A percentile compares a stretch with the other conserved stretches of the same genome.
These are phyloP conservation scores for Micromussa lordhowensis DNA, from an alignment of 92 coral and sea anemone species.

Conservation along the genomic window DNA sequence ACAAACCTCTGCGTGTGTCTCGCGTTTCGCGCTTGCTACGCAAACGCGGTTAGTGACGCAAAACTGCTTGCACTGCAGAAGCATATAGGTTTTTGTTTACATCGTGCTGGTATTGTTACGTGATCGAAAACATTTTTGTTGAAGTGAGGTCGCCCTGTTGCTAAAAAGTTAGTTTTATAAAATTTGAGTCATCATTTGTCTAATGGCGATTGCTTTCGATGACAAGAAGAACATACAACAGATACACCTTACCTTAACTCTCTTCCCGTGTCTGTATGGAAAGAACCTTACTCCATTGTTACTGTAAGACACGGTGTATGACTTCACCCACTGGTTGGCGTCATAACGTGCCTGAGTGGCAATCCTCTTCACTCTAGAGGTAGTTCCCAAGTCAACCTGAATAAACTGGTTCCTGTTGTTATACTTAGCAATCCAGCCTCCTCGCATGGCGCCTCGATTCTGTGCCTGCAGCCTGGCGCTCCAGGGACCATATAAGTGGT, in stretches of 20 bases:
- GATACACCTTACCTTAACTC: constrained; percentile 23
- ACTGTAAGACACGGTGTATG: constrained; percentile 64
- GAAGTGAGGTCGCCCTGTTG: too few relatives aligned
- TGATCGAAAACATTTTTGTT: too few relatives aligned
- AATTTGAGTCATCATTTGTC: too few relatives aligned
- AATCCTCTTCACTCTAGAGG: constrained; percentile 63
- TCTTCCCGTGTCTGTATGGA: constrained; percentile 48
- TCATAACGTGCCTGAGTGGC: constrained; percentile 74
- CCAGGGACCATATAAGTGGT: constrained; percentile 71
- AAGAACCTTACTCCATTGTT: constrained; percentile 57
- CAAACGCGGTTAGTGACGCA: too few relatives aligned
- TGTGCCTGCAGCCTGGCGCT: constrained; percentile 69
- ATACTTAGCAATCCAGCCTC: constrained; percentile 65
- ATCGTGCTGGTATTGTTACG: too few relatives aligned
- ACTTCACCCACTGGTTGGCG: constrained; percentile 64
- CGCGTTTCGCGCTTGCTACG: too few relatives aligned
- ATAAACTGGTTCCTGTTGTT: constrained; percentile 63
- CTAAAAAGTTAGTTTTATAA: too few relatives aligned
- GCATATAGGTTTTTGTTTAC: too few relatives aligned
- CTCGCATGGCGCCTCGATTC: constrained; percentile 45
- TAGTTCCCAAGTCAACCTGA: constrained; percentile 69
- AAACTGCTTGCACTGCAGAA: too few relatives aligned
- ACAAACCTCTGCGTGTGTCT: too few relatives aligned
- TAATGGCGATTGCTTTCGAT: too few relatives aligned
- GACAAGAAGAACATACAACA: too few relatives aligned